These are phyloP conservation scores for Pachyramphus minor DNA, from an alignment of 2,113 vertebrate genomes.

Conservation along the genomic window DNA sequence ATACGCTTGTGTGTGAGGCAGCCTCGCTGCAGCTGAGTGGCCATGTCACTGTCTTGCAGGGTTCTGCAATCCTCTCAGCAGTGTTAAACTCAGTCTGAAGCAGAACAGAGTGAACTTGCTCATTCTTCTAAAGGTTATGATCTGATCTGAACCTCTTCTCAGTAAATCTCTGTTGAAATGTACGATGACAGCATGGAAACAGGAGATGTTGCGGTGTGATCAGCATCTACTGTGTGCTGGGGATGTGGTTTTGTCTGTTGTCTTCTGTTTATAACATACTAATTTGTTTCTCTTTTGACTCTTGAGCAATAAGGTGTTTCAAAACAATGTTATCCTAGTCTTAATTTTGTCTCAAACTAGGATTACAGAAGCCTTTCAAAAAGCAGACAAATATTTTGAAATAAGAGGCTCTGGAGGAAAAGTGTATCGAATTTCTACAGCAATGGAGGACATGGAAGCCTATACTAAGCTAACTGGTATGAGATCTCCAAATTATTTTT, in stretches of 20 bases:
- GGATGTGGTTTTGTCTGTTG: background rate
- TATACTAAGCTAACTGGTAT: constrained; percentile 92
- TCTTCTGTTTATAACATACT: background rate
- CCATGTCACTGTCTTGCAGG: background rate
- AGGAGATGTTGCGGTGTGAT: background rate
- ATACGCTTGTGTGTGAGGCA: background rate
- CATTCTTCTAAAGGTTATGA: background rate
- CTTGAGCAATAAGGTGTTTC: background rate
- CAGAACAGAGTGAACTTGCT: background rate
- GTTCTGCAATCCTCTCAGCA: background rate
- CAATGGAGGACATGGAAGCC: constrained; percentile 94
- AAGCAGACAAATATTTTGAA: constrained; percentile 81
- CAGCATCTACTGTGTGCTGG: background rate
- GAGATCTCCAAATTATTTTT: background rate
- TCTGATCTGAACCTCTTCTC: background rate
- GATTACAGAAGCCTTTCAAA: constrained; percentile 91
- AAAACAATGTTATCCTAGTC: background rate
- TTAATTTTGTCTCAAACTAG: constrained; percentile 63
- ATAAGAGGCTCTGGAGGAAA: constrained; percentile 76
- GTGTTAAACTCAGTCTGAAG: background rate
- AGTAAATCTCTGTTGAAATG: background rate
- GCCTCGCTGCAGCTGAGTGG: background rate
- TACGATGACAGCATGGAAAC: fast-evolving
- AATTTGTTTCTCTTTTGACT: background rate
- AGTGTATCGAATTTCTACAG: constrained; percentile 78